Evolutionary conservation across 2,888 invertebrate genomes (phyloP).

Genomic region (Euplagia quadripunctaria): DNA sequence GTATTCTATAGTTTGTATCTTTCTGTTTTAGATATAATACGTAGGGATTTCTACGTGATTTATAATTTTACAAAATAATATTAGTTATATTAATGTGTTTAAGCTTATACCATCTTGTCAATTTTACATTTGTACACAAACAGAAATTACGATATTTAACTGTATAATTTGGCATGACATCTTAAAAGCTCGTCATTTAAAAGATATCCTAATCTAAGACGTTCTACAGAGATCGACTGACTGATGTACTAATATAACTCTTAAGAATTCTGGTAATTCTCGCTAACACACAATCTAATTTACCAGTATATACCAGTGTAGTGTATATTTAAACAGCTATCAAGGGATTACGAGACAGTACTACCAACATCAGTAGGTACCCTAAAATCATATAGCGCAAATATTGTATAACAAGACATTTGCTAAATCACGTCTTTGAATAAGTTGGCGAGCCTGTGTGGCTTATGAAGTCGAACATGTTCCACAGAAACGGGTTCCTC

Average conservation of each 20-base stretch:
- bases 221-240: background rate
- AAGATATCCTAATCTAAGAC: too few relatives aligned
- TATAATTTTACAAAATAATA: too few relatives aligned
- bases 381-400: background rate
- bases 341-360: background rate
- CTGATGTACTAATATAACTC: background rate
- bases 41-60: too few relatives aligned
- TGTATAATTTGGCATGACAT: too few relatives aligned
- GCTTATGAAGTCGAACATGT: slow-evolving; percentile 45
- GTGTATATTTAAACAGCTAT: background rate
- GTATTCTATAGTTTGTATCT: too few relatives aligned
- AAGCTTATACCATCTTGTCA: too few relatives aligned
- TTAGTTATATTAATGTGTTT: too few relatives aligned
- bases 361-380: background rate
- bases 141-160: too few relatives aligned
- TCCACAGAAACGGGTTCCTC: slow-evolving; percentile 34
- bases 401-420: slow-evolving; percentile 2
- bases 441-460: slow-evolving; percentile 34
- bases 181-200: too few relatives aligned
- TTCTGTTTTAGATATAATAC: too few relatives aligned
- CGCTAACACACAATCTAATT: background rate
- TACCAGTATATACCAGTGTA: too few relatives aligned
- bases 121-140: too few relatives aligned
- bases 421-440: slow-evolving; percentile 27
- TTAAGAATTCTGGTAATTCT: background rate